Evolutionary conservation across 2,113 vertebrate species (phyloP).

Genomic region (Dromaius novaehollandiae): DNA sequence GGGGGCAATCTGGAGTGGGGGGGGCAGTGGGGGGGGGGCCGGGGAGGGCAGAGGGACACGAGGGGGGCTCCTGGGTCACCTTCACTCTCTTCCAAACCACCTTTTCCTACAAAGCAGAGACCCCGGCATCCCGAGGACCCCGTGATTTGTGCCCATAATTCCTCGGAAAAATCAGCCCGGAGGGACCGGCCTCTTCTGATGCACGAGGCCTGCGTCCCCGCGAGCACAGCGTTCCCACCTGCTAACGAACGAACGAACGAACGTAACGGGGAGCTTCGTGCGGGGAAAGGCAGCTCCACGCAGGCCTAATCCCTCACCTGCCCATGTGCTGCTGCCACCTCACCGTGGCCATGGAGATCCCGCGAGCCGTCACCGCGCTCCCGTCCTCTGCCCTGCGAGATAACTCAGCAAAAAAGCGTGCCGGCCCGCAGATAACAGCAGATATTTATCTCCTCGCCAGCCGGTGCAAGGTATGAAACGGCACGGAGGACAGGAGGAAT

Average conservation of each 20-base stretch:
- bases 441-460: background rate
- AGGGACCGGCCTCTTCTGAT: rapidly evolving
- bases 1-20: too few species aligned
- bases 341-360: background rate
- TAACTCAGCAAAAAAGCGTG: background rate
- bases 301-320: background rate
- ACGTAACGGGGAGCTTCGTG: too few species aligned
- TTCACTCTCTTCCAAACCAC: background rate
- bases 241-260: too few species aligned
- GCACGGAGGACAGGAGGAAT: background rate
- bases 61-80: too few species aligned
- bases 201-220: background rate
- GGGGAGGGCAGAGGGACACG: background rate
- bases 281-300: background rate
- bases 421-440: background rate
- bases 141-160: background rate
- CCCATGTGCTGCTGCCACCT: rapidly evolving
- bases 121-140: too few species aligned
- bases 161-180: rapidly evolving
- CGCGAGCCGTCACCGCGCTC: background rate
- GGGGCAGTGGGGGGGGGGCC: background rate
- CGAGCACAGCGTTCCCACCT: too few species aligned
- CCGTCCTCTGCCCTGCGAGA: background rate
- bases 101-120: background rate
- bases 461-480: background rate